Evolutionary conservation across 1,140 invertebrate genomes (phyloP), one percentile per base, ranked within the genome.

Genomic region (Microplitis demolitor): DNA sequence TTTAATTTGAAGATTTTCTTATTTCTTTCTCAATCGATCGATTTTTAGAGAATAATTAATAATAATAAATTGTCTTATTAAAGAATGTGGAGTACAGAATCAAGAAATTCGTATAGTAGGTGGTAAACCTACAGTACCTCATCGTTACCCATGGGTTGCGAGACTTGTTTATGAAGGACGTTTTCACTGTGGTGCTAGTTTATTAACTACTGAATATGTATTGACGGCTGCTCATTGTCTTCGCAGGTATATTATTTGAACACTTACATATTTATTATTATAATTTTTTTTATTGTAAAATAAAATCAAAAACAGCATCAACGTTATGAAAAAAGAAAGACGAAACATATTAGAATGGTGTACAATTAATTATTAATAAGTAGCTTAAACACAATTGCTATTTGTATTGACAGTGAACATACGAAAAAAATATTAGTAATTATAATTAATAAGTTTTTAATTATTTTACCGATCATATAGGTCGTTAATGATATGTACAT

Each of bases 111-210:
- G 93, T 71, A 92, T 93, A 63, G 91, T 92, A 33, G 92, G 95
- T 56, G 95, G 95, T 14, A 88, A 90, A 74, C 92, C 94, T 13
- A 93, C 95, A 0, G 90, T 91, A 14, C 88, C 93, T 4, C 94
- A 96, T 83, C 90, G 92, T 76, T 96, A 96, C 82, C 96, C 96
- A 5, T 97, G 95, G 95, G 89, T 96, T 78, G 95, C 93, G 2
- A 88, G 94, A 66, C 87, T 95, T 9, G 90, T 95, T 1, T 96
- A 96, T 80, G 93, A 95, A 82, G 93, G 93, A 0, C 93, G 94
- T 82, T 96, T 96, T 86, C 95, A 96, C 80, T 97, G 95, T 77
- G 94, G 95, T n/a, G 94, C 91, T n/a, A 94, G 94, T 14, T 87
- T 96, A 4, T 86, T 96, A 34, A 94, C 93, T 54, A 91, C 92